These are phyloP conservation scores for Leucopsar rothschildi DNA, from an alignment of 2,113 vertebrate species.

Conservation along the genomic window DNA sequence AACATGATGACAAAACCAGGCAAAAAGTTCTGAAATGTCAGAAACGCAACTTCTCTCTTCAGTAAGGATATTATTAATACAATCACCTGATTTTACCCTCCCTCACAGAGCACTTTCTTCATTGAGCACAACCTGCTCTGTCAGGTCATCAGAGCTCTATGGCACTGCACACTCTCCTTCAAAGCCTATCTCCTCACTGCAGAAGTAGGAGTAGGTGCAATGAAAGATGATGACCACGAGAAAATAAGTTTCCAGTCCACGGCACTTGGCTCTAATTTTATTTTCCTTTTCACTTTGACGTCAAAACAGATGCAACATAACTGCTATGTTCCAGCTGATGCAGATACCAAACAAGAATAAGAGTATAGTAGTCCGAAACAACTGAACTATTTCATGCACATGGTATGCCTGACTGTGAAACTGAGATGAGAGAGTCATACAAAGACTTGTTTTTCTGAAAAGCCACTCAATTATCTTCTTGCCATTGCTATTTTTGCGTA, in stretches of 20 bases:
- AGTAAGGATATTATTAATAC: neutral
- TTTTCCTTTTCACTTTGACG: neutral
- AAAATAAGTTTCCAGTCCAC: neutral
- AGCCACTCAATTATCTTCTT: neutral
- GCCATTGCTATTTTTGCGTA: neutral
- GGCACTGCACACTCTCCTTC: neutral
- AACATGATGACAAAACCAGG: neutral
- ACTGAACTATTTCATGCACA: neutral
- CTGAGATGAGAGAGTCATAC: neutral
- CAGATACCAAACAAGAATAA: neutral
- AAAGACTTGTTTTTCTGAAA: neutral
- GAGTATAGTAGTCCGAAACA: neutral
- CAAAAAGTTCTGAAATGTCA: neutral
- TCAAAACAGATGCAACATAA: neutral
- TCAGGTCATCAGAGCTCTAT: neutral
- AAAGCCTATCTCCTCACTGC: neutral
- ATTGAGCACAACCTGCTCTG: neutral
- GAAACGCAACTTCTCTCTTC: neutral
- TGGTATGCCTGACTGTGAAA: neutral
- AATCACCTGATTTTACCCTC: neutral
- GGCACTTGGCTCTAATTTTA: neutral
- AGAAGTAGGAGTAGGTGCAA: neutral
- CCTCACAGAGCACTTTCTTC: neutral
- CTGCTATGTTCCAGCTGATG: neutral
- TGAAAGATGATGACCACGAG: neutral